Base-by-base conservation (phyloP, 2,797 vertebrate genomes). In the Alcedo quadribrachys region DNA sequence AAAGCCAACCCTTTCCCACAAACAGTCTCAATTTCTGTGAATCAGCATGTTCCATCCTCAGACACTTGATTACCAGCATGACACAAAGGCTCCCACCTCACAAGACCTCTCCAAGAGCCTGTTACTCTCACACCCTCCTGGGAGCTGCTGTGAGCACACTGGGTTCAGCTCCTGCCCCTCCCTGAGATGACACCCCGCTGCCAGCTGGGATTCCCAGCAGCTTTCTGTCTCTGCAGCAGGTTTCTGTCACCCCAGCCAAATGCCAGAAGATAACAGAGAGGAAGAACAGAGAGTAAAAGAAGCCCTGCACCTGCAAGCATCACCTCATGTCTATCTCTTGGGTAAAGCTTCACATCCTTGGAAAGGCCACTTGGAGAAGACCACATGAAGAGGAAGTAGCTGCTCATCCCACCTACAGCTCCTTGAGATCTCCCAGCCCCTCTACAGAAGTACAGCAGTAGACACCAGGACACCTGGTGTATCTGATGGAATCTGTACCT, bases 1-100 rank as follows among this genome's bases (percentile, higher is more conserved):
- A 89, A 94, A 91, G 91, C 92, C 93, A 96, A 20, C 28, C 30
- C 60, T 73, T 96, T 94, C 94, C 93, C 92, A 93, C 87, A 92
- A 89, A 80, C 65, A 45, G 86, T 45, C 91, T 93, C 87, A 81
- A 8, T 90, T 94, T 92, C 93, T 70, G 71, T 93, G 85, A 96
- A 90, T 95, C 91, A 93, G 90, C 91, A 90, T 88, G 65, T 95
- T 91, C 89, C 10, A 2, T 55, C 89, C 70, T 69, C 30, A 45
- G 92, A 85, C 71, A 65, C 73, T 76, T 83, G 62, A 85, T 79
- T 81, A 75, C 53, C 83, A 89, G 70, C 28, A 28, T 46, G 55
- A 92, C 50, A 85, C 53, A 63, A 86, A 90, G 45, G 53, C n/a
- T 89, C 16, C 87, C 65, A 85, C 75, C 79, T 81, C 77, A 62